Conservation (phyloP, 2,797 vertebrate species). For the Ateles fusciceps region DNA sequence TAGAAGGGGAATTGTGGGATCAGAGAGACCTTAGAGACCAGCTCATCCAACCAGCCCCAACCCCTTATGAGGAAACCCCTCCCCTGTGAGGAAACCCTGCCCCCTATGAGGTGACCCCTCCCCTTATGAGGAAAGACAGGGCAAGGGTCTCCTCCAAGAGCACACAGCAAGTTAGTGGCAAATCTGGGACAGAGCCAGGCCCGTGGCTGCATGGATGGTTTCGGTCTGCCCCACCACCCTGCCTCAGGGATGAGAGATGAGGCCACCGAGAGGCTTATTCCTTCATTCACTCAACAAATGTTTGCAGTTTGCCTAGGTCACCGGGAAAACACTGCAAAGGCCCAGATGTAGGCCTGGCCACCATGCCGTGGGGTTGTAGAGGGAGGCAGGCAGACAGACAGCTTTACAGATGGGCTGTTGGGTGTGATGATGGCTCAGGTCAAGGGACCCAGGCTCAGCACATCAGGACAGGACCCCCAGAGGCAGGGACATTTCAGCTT, state of each 20-base stretch:
- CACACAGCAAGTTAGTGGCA: not conserved
- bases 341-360: rapidly evolving
- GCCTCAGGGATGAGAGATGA: not conserved
- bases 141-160: not conserved
- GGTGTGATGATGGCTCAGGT: not conserved
- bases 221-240: not conserved
- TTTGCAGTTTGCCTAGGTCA: not conserved
- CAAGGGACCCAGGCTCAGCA: not conserved
- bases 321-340: not conserved
- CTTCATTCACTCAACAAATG: not conserved
- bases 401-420: not conserved
- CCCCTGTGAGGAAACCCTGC: no score
- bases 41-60: not conserved
- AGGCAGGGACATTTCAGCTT: not conserved
- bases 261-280: rapidly evolving
- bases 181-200: not conserved
- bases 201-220: not conserved
- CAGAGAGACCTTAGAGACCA: not conserved
- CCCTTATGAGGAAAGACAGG: not conserved
- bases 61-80: not conserved
- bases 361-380: rapidly evolving
- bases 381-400: not conserved
- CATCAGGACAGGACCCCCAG: not conserved
- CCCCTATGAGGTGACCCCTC: not conserved
- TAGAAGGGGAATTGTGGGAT: no score